Percentiles rank a stretch among this genome's conserved stretches.
Conservation (phyloP, 2,888 invertebrate species). For the Lordiphosa andalusiaca region DNA sequence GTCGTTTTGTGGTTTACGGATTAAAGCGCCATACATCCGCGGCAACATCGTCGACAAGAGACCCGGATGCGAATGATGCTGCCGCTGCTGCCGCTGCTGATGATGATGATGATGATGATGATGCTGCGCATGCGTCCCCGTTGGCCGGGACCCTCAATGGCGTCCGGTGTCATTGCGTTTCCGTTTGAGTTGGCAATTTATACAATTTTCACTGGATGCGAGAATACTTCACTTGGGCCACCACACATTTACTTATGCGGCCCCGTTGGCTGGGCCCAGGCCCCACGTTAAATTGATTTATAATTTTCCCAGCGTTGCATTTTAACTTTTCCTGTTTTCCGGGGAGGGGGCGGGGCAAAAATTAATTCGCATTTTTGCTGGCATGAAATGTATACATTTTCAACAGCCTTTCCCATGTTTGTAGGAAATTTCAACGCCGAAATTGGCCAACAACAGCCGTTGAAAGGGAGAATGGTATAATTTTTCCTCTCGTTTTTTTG, state of each 20-base stretch:
- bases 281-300: constrained; percentile 69
- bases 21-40: constrained; percentile 68
- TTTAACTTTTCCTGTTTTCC: constrained; percentile 66
- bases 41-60: constrained; percentile 22
- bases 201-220: constrained; percentile 61
- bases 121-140: constrained; percentile 61
- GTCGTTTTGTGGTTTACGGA: constrained; percentile 63
- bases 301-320: constrained; percentile 64
- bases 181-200: constrained; percentile 73
- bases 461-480: too few relatives aligned
- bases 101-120: constrained; percentile 39
- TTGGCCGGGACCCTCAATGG: constrained; percentile 54
- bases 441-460: constrained; percentile 17
- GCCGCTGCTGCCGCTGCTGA: too few relatives aligned
- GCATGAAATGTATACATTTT: constrained; percentile 20
- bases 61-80: constrained; percentile 42
- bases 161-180: constrained; percentile 73
- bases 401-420: constrained; percentile 15
- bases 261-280: constrained; percentile 13
- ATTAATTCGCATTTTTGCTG: constrained; percentile 39
- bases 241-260: constrained; percentile 67
- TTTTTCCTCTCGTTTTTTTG: constrained; percentile 1
- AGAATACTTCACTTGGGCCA: constrained; percentile 35
- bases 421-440: constrained; percentile 9
- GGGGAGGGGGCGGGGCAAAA: constrained; percentile 3